Evolutionary conservation across 1,140 invertebrate species (phyloP), one percentile per base, ranked within the genome.

Genomic region (Heterodera carotae): DNA sequence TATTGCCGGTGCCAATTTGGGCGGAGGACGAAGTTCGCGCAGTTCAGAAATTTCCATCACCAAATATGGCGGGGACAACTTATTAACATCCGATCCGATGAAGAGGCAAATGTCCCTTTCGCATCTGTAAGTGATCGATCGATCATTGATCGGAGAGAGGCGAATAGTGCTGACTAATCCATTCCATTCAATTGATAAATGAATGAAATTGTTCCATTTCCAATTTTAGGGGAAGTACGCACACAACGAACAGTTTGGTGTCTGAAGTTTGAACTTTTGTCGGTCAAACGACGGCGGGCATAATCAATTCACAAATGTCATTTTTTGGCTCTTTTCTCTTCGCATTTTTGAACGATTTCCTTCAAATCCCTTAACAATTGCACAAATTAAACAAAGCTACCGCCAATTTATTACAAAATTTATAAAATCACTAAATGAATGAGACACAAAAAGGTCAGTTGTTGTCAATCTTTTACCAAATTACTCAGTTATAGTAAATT

Each of bases 221-320:
- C 31, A 12, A 56, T 75, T 76, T 75, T 10, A 82, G 69, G 62
- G 78, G 82, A 36, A 80, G 77, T 68, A 84, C 77, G 27, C 82
- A 83, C 69, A 83, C 84, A n/a, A 82, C 80, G 59, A 83, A 85
- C 73, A 83, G 82, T 72, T 70, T 83, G 29, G 83, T 83, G 27
- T 85, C 83, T 18, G 82, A 83, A 84, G 82, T 83, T 31, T 82
- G 56, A 83, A n/a, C 74, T 2, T 22, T 22, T 56, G 48, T 15
- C 48, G 22, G 15, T 18, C 8, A 4, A 56, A 56, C 15, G 53
- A n/a, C n/a, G n/a, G n/a, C n/a, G n/a, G n/a, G n/a, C n/a, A n/a
- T n/a, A n/a, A n/a, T n/a, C n/a, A n/a, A n/a, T n/a, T n/a, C n/a
- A n/a, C n/a, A 22, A n/a, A 22, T 12, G 43, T 22, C 18, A n/a